These are phyloP conservation scores for Boulengerochromis microlepis DNA, from an alignment of 2,113 vertebrate genomes.

Conservation along the genomic window DNA sequence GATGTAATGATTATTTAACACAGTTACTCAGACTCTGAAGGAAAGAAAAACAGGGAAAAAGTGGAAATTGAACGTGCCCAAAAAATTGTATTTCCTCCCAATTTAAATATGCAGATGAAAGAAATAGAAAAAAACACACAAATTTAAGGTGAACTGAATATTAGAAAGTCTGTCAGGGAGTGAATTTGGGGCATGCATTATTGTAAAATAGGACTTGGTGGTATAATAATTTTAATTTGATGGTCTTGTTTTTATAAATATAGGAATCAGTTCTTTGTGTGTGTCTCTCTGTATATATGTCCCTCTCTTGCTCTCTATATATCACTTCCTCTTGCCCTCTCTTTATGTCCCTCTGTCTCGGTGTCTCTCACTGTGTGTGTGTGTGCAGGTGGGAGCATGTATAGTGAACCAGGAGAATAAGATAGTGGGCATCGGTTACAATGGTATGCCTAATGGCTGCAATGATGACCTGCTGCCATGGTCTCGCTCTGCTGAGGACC, in stretches of 20 bases:
- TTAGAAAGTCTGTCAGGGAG: neutral
- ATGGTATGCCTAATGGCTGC: conserved; percentile 87
- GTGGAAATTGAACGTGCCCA: neutral
- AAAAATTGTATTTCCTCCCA: neutral
- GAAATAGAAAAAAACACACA: neutral
- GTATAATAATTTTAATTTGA: neutral
- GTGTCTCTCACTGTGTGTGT: neutral
- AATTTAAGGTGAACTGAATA: neutral
- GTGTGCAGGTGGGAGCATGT: conserved; percentile 82
- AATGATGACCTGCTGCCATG: conserved; percentile 54
- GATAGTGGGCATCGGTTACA: conserved; percentile 97
- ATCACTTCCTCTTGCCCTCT: no score
- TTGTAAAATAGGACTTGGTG: neutral
- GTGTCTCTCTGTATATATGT: neutral
- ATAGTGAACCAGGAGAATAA: conserved; percentile 97
- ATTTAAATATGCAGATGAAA: neutral
- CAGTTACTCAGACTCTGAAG: neutral
- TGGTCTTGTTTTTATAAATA: neutral
- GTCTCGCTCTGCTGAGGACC: conserved; percentile 32
- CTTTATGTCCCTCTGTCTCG: neutral
- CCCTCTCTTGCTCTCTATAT: no score
- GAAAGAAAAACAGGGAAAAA: neutral
- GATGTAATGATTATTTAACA: neutral
- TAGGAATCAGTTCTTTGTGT: neutral
- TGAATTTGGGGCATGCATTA: accelerated